Conservation (phyloP, 2,888 invertebrate genomes). For the Anodontia alba region DNA sequence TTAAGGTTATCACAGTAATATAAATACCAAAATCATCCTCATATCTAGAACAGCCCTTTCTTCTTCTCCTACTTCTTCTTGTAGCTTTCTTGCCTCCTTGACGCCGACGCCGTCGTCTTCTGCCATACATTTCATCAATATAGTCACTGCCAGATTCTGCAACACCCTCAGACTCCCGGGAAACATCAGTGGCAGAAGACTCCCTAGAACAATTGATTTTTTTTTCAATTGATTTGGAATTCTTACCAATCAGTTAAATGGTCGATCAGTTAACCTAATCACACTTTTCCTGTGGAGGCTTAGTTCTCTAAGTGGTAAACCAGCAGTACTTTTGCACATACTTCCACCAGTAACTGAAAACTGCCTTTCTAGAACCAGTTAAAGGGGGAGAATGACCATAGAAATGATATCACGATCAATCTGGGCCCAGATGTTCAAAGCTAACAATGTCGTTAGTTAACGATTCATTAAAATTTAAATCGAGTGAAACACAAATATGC, state of each 20-base stretch:
- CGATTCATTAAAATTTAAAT: too few species aligned
- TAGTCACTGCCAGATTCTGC: constrained; percentile 66
- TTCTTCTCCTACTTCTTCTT: constrained; percentile 29
- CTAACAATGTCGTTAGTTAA: too few species aligned
- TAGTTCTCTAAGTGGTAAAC: too few species aligned
- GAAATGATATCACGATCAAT: too few species aligned
- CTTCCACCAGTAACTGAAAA: not conserved
- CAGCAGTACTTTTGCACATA: not conserved
- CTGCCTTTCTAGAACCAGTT: too few species aligned
- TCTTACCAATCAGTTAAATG: not conserved
- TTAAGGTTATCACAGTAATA: too few species aligned
- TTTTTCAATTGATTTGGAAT: not conserved
- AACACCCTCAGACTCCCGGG: constrained; percentile 54
- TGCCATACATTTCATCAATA: constrained; percentile 51
- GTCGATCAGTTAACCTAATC: not conserved
- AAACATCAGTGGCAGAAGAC: constrained; percentile 54
- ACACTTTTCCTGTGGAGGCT: too few species aligned
- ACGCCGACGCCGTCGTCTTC: not conserved
- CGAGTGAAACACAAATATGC: too few species aligned
- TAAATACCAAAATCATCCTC: constrained; percentile 73
- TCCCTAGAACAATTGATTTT: constrained; percentile 50
- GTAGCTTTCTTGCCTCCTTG: constrained; percentile 12
- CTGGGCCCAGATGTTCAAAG: too few species aligned
- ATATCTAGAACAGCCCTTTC: constrained; percentile 31
- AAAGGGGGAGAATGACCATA: too few species aligned